phyloP scores from a whole-genome alignment of 2,888 invertebrate genomes.

The Diachrysia chrysitis region DNA sequence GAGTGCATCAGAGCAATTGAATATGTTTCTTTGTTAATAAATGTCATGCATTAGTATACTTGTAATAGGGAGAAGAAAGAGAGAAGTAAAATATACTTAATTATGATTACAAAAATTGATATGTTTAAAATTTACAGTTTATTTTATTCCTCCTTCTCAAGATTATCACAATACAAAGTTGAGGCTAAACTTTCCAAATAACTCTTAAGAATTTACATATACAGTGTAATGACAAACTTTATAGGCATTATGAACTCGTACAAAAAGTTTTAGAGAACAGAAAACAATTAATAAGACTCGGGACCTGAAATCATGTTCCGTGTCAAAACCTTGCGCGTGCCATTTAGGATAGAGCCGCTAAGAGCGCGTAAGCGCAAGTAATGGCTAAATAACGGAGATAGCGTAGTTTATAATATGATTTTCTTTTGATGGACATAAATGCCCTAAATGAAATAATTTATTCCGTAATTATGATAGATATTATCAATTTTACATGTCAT shows the following conservation, averaged over 20 bases:
- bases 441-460: too few relatives aligned
- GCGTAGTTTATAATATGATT: too few relatives aligned
- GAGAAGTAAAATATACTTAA: too few relatives aligned
- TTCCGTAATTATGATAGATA: too few relatives aligned
- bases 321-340: conserved; percentile 47
- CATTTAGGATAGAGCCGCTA: conserved; percentile 39
- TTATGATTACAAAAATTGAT: too few relatives aligned
- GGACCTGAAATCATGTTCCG: conserved; percentile 33
- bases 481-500: too few relatives aligned
- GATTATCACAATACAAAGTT: not conserved
- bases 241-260: conserved; percentile 30
- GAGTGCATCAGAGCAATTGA: conserved; percentile 6
- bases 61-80: too few relatives aligned
- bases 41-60: too few relatives aligned
- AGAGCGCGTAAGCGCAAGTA: too few relatives aligned
- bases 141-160: not conserved
- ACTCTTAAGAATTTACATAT: conserved; percentile 29
- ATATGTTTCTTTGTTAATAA: not conserved
- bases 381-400: too few relatives aligned
- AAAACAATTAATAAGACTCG: conserved; percentile 55
- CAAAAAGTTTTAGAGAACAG: conserved; percentile 51
- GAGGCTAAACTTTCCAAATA: not conserved
- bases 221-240: conserved; percentile 29
- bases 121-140: too few relatives aligned
- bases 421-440: too few relatives aligned